phyloP scores from a whole-genome alignment of 2,888 invertebrate genomes.

The Diplolepis rosae region DNA sequence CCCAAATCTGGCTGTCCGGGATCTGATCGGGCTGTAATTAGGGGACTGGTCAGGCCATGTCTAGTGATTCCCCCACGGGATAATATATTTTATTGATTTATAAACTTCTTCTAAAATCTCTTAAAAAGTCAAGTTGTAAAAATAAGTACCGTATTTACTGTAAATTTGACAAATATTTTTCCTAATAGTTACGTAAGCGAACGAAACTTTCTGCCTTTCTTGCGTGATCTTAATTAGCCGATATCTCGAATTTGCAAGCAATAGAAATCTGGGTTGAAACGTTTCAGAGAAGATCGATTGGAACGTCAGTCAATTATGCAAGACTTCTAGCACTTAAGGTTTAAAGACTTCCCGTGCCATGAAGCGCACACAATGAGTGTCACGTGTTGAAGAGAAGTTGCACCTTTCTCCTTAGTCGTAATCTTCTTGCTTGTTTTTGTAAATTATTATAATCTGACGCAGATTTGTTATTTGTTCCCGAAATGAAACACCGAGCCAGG shows the following conservation, averaged over 20 bases:
- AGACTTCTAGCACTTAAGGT: slow-evolving; percentile 44
- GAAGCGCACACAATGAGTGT: not conserved
- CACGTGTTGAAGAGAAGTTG: not conserved
- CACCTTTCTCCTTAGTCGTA: not conserved
- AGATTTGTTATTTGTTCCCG: too few species aligned
- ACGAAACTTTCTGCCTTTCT: too few species aligned
- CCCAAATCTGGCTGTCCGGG: too few species aligned
- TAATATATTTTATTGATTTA: not conserved
- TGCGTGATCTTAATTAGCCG: not conserved
- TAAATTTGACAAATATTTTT: not conserved
- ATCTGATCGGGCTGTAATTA: too few species aligned
- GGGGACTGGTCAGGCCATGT: too few species aligned
- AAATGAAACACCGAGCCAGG: too few species aligned
- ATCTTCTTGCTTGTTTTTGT: too few species aligned
- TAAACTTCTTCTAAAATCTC: not conserved
- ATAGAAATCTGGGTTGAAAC: slow-evolving; percentile 47
- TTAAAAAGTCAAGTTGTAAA: too few species aligned
- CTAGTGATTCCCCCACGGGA: too few species aligned
- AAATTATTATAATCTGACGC: too few species aligned
- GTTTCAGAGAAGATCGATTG: slow-evolving; percentile 32
- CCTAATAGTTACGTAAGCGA: not conserved
- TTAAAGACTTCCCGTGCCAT: not conserved
- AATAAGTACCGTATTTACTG: too few species aligned
- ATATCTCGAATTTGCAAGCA: not conserved
- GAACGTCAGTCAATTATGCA: slow-evolving; percentile 53